Evolutionary conservation across 2,888 invertebrate species (phyloP), one percentile per base, ranked within the genome.

Genomic region (Troides helena): DNA sequence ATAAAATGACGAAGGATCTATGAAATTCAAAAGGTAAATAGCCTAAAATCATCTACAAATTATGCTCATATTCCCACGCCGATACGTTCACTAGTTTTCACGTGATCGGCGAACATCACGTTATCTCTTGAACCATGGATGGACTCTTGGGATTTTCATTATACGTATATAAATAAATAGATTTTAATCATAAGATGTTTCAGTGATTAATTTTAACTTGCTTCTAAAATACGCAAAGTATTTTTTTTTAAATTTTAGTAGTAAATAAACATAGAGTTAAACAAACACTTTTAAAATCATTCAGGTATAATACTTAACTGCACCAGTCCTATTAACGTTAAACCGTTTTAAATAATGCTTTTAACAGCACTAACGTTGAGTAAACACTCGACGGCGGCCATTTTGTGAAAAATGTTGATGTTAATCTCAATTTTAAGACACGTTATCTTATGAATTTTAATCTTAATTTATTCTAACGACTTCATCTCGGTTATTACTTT

Each of bases 381-480:
- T 56, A 62, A 65, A 69, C 65, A 65, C 69, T 59, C n/a, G 58
- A 14, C 64, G 53, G 18, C 25, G 21, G 43, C 46, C 60, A 60
- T 61, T 17, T 65, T 56, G 57, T 69, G 57, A 69, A 60, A 65
- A 65, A 69, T 65, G 30, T 60, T 12, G 56, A 65, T 62, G 25
- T 61, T 65, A 61, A 69, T 69, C 65, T 61, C 56, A 60, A 68
- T 61, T 46, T 57, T 30, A 61, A 65, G 21, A 57, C 65, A 57
- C 53, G 23, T 59, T 64, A 57, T 53, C 61, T 69, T 46, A 65
- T 69, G 65, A 62, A 69, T 69, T 69, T 69, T 62, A 69, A 69
- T 61, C 65, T 23, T 56, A 30, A 68, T 65, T 61, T 56, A 60
- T 46, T 50, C 63, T 50, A 60, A 39, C 53, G 23, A 39, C 61